Conservation (phyloP, 2,113 vertebrate genomes). For the Mustela nigripes region DNA sequence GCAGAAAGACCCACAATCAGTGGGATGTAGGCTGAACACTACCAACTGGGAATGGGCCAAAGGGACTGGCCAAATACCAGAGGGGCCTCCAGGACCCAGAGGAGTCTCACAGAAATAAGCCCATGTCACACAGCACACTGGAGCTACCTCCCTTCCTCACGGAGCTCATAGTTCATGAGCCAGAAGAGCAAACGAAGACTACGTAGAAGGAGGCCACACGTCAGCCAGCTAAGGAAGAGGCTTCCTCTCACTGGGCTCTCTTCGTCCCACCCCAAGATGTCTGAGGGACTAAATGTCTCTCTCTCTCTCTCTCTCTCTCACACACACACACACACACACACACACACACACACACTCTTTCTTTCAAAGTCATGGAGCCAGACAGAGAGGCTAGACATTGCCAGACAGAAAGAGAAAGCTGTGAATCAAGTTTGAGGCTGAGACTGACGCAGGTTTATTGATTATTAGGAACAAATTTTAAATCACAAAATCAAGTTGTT, state of each 20-base stretch:
- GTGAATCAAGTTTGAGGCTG: background rate
- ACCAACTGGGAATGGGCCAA: background rate
- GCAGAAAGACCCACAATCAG: background rate
- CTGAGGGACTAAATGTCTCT: background rate
- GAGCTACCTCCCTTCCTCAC: background rate
- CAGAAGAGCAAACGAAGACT: background rate
- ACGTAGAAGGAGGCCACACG: background rate
- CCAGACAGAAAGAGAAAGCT: background rate
- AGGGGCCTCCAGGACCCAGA: background rate
- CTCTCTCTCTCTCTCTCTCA: too few species aligned
- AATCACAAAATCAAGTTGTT: conserved; percentile 28
- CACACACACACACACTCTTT: background rate
- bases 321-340: background rate
- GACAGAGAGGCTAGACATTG: background rate
- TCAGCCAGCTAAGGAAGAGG: background rate
- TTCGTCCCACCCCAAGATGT: background rate
- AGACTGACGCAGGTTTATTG: background rate
- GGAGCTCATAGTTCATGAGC: background rate
- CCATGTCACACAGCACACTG: background rate
- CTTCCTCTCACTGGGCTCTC: background rate
- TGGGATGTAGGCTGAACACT: background rate
- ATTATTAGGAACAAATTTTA: background rate
- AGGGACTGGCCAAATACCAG: too few species aligned
- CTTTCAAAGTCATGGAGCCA: background rate
- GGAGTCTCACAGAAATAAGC: background rate